A percentile compares a stretch with the other conserved stretches of the same genome.
Conservation (phyloP, 1,140 invertebrate species). For the Camponotus vicinus region DNA sequence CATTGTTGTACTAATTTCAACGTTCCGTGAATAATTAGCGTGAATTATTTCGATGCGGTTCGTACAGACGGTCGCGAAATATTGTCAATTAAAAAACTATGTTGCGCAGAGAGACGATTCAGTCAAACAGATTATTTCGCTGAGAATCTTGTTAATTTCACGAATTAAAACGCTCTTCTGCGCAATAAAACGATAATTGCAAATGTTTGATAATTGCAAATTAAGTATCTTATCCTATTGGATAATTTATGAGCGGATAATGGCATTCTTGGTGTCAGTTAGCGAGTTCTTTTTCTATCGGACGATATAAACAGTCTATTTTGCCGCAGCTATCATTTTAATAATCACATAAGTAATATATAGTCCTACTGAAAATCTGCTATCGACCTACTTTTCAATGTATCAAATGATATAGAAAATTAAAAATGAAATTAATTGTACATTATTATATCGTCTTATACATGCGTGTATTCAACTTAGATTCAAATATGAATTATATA, state of each 20-base stretch:
- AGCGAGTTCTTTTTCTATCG: slow-evolving; percentile 49
- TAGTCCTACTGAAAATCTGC: neutral
- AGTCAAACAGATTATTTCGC: neutral
- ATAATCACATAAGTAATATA: neutral
- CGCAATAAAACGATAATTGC: slow-evolving; percentile 10
- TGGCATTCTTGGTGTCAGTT: slow-evolving; percentile 69
- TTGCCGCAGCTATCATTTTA: slow-evolving; percentile 26
- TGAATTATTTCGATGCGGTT: slow-evolving; percentile 21
- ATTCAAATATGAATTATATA: too few relatives aligned
- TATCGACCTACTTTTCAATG: neutral
- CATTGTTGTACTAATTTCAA: slow-evolving; percentile 14
- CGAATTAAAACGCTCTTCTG: slow-evolving; percentile 13
- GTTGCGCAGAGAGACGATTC: slow-evolving; percentile 43
- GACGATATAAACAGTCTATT: neutral
- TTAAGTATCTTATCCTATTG: slow-evolving; percentile 34
- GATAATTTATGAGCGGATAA: slow-evolving; percentile 38
- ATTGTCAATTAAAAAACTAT: slow-evolving; percentile 38
- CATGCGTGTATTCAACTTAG: too few relatives aligned
- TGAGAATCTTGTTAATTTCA: slow-evolving; percentile 27
- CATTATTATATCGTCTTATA: neutral
- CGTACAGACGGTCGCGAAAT: slow-evolving; percentile 25
- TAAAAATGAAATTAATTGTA: neutral
- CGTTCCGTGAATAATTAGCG: slow-evolving; percentile 25
- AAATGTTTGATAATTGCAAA: slow-evolving; percentile 2
- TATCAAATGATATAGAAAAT: too few relatives aligned